A percentile compares a stretch with the other conserved stretches of the same genome.
These are phyloP conservation scores for Chrysotoxum bicinctum DNA, from an alignment of 2,888 invertebrate species.

Conservation along the genomic window DNA sequence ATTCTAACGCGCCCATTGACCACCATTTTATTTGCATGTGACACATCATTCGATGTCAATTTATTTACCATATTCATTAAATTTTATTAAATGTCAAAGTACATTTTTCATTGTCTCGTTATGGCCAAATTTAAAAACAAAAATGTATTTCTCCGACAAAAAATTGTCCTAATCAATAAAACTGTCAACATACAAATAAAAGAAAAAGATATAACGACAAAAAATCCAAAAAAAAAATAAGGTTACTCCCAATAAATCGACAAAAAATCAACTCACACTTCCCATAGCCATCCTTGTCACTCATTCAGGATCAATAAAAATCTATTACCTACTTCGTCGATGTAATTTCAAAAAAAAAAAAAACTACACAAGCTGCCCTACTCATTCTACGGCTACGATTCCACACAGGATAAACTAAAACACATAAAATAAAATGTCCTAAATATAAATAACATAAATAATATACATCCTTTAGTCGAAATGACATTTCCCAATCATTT, in stretches of 20 bases:
- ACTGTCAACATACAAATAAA: constrained; percentile 64
- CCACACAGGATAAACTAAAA: constrained; percentile 24
- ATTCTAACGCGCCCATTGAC: not conserved
- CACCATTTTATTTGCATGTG: constrained; percentile 27
- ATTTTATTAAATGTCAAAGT: constrained; percentile 26
- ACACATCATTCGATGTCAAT: constrained; percentile 4
- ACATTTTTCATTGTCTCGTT: constrained; percentile 17
- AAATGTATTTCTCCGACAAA: not conserved
- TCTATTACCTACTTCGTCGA: constrained; percentile 60
- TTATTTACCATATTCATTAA: constrained; percentile 26
- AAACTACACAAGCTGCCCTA: not conserved
- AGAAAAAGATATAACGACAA: constrained; percentile 21
- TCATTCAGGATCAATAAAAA: constrained; percentile 69
- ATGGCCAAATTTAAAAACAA: constrained; percentile 30
- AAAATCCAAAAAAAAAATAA: constrained; percentile 7
- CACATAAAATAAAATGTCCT: constrained; percentile 43
- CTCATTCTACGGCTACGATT: not conserved
- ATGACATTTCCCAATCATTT: constrained; percentile 65
- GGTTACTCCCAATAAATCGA: constrained; percentile 57
- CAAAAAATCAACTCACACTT: constrained; percentile 47
- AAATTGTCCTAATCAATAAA: constrained; percentile 60
- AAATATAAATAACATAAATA: constrained; percentile 48
- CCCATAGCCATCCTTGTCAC: constrained; percentile 48
- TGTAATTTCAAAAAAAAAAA: constrained; percentile 42
- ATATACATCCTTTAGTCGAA: constrained; percentile 52